These are phyloP conservation scores for Heliconius eleuchia DNA, from an alignment of 1,140 invertebrate genomes.

Conservation along the genomic window DNA sequence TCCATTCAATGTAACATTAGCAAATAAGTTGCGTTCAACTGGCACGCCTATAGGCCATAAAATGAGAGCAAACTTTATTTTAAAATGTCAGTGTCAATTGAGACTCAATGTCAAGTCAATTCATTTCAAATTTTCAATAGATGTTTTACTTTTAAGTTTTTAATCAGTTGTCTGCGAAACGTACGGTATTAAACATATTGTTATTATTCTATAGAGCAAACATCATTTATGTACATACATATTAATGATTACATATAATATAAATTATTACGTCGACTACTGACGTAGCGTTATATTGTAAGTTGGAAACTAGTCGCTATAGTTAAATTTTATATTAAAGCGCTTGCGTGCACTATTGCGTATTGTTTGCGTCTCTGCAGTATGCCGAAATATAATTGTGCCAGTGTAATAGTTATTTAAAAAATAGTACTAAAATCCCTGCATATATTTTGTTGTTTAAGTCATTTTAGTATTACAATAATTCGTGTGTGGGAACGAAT, in stretches of 20 bases:
- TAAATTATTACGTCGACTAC: slow-evolving; percentile 1
- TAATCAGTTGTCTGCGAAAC: not conserved
- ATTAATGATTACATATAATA: not conserved
- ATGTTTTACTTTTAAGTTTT: not conserved
- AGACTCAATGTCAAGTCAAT: no score
- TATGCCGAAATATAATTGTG: not conserved
- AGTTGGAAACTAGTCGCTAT: not conserved
- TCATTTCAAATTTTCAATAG: not conserved
- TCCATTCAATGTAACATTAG: no score
- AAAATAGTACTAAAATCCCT: not conserved
- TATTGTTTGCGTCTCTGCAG: slow-evolving; percentile 25
- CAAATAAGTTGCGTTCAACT: no score
- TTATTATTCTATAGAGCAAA: not conserved
- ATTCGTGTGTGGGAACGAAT: not conserved
- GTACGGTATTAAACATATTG: not conserved
- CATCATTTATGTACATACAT: not conserved
- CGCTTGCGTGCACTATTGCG: slow-evolving; percentile 18
- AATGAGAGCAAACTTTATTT: no score
- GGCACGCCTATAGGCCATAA: no score
- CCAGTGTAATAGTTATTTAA: not conserved
- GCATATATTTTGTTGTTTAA: not conserved
- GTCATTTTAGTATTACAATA: not conserved
- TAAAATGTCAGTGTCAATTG: no score
- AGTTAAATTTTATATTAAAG: not conserved
- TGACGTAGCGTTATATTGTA: slow-evolving; percentile 6